Percentiles rank a stretch among this genome's conserved stretches.
phyloP scores from a whole-genome alignment of 92 coral and sea anemone species.

The Epizoanthus illoricatus region DNA sequence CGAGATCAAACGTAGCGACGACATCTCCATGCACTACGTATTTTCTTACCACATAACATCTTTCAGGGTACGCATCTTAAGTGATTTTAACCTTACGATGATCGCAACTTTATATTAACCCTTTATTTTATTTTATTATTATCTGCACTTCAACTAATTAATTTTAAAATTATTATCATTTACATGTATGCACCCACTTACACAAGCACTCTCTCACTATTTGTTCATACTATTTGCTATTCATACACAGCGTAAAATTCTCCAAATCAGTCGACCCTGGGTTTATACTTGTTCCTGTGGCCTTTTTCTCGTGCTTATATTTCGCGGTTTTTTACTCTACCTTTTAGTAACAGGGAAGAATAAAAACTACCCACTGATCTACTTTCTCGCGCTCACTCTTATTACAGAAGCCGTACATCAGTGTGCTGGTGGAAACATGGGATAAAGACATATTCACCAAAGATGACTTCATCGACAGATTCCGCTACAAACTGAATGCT shows the following conservation, averaged over 20 bases:
- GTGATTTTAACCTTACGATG: too few species aligned
- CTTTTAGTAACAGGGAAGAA: not conserved
- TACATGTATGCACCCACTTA: too few species aligned
- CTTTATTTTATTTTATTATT: too few species aligned
- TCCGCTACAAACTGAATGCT: constrained; percentile 44
- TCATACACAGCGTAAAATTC: too few species aligned
- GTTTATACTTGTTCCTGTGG: not conserved
- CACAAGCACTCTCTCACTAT: too few species aligned
- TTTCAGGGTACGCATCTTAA: not conserved
- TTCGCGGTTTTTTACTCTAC: not conserved
- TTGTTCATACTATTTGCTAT: too few species aligned
- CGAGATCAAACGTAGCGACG: constrained; percentile 6
- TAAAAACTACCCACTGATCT: not conserved
- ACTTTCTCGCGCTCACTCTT: not conserved
- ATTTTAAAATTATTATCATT: too few species aligned
- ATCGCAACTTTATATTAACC: too few species aligned
- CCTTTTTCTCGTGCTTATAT: not conserved
- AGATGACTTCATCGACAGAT: constrained; percentile 57
- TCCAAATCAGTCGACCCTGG: too few species aligned
- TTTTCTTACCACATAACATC: constrained; percentile 3
- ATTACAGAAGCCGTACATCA: constrained; percentile 46
- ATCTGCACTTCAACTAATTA: too few species aligned
- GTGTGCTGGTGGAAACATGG: constrained; percentile 62
- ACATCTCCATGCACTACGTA: constrained; percentile 20
- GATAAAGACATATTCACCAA: constrained; percentile 56